These are phyloP conservation scores for Halcyon chelicuti DNA, from an alignment of 2,797 vertebrate species.

Conservation along the genomic window DNA sequence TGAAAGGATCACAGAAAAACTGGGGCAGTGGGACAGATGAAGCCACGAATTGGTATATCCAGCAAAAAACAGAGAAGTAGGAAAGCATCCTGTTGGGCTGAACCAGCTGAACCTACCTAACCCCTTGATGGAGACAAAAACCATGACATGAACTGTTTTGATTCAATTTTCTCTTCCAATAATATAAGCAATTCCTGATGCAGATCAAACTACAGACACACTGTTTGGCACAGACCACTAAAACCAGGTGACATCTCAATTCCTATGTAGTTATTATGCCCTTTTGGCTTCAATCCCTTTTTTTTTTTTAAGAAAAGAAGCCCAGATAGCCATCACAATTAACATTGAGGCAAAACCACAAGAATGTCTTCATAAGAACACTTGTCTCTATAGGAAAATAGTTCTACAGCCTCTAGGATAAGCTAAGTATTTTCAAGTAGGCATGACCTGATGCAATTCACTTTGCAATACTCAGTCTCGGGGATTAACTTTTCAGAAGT, in stretches of 20 bases:
- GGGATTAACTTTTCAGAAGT: not conserved
- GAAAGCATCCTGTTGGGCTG: not conserved
- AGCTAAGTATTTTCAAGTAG: not conserved
- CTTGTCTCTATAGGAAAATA: not conserved
- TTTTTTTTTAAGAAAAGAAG: not conserved
- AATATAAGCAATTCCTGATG: not conserved
- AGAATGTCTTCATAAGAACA: not conserved
- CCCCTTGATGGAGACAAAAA: accelerated
- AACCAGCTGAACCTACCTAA: not conserved
- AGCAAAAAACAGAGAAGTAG: not conserved
- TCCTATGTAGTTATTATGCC: not conserved
- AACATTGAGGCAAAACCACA: not conserved
- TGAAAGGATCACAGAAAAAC: not conserved
- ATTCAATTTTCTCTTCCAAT: not conserved
- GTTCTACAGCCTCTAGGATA: not conserved
- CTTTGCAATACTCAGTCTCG: not conserved
- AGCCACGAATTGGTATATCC: not conserved
- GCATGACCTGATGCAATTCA: not conserved
- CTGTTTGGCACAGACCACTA: not conserved
- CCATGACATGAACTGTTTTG: not conserved
- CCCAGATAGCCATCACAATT: not conserved
- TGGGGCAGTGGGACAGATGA: not conserved
- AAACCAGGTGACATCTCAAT: not conserved
- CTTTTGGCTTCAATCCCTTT: not conserved
- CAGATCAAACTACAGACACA: not conserved